These are phyloP conservation scores for Rhodophaea formosa DNA, from an alignment of 2,888 invertebrate genomes.

Conservation along the genomic window DNA sequence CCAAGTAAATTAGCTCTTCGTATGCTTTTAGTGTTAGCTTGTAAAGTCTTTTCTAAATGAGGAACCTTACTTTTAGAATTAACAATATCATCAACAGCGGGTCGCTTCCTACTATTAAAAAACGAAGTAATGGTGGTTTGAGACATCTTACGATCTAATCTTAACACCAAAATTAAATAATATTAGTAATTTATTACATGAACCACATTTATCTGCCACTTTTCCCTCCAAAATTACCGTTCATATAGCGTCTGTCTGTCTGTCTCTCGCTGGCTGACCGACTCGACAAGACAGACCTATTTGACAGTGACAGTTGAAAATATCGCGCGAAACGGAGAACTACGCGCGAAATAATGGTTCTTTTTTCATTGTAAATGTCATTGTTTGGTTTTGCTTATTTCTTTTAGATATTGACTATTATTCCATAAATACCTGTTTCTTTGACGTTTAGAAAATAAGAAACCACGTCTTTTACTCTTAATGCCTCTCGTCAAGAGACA, in stretches of 20 bases:
- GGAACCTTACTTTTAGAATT: constrained; percentile 77
- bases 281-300: no score
- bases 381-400: no score
- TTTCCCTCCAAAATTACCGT: constrained; percentile 9
- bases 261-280: no score
- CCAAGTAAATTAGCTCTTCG: constrained; percentile 31
- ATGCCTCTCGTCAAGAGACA: no score
- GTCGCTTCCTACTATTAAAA: constrained; percentile 89
- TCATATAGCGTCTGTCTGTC: background rate
- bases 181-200: background rate
- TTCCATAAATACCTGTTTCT: no score
- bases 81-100: constrained; percentile 84
- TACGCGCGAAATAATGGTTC: no score
- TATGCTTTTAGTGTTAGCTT: constrained; percentile 47
- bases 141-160: constrained; percentile 77
- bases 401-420: no score
- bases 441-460: no score
- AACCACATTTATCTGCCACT: background rate
- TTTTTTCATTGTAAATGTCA: no score
- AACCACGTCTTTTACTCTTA: no score
- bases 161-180: background rate
- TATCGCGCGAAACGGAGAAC: no score
- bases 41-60: constrained; percentile 49
- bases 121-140: constrained; percentile 88
- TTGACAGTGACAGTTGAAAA: no score